Evolutionary conservation across 2,113 vertebrate genomes (phyloP).

Genomic region (Fregata magnificens): DNA sequence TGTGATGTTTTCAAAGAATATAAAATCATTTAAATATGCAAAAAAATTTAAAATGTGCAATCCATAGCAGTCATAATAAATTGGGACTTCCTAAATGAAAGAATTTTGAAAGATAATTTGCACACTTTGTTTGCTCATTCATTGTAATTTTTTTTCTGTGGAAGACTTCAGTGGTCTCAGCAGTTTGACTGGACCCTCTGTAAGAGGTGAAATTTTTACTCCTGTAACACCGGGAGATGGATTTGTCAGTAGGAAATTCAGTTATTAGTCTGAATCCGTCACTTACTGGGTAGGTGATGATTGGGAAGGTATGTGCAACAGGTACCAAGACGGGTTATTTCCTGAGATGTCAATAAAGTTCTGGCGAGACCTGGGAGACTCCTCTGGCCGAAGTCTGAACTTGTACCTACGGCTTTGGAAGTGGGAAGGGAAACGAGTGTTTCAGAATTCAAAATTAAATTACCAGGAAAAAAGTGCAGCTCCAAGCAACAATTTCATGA

Average conservation of each 20-base stretch:
- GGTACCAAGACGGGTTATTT: background rate
- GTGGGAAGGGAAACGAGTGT: background rate
- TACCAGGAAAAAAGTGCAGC: background rate
- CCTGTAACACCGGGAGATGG: background rate
- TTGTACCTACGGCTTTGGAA: background rate
- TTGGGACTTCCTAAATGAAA: background rate
- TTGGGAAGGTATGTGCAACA: background rate
- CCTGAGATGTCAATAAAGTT: background rate
- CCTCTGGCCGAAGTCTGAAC: background rate
- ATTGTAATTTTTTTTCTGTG: background rate
- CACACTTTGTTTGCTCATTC: background rate
- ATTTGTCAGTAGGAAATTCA: background rate
- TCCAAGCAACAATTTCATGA: background rate
- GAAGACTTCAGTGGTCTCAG: background rate
- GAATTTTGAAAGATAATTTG: background rate
- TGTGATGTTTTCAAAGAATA: background rate
- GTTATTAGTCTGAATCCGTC: background rate
- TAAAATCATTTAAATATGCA: background rate
- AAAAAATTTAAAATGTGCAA: background rate
- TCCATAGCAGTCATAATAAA: background rate
- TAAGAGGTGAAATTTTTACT: background rate
- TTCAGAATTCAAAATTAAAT: background rate
- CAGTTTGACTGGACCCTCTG: background rate
- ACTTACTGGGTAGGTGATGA: background rate
- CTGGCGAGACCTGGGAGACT: background rate